Conservation (phyloP, 2,888 invertebrate species). For the Diarsia mendica region DNA sequence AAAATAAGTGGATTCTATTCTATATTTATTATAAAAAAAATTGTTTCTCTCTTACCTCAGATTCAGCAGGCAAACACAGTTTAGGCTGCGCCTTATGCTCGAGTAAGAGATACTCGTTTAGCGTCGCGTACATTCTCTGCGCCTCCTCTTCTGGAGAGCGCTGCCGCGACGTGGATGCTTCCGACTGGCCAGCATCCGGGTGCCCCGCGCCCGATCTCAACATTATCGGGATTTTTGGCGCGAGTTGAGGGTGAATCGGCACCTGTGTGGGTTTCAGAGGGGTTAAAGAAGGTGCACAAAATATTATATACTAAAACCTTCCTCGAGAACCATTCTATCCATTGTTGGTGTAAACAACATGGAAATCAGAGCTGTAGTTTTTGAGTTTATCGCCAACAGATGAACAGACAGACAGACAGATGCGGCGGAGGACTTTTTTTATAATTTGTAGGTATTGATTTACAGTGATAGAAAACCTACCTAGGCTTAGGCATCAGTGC, state of each 20-base stretch:
- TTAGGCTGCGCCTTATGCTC: conserved; percentile 93
- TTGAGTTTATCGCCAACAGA: no score
- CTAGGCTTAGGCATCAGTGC: no score
- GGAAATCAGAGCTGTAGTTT: no score
- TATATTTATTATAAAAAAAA: no score
- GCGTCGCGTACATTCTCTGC: conserved; percentile 88
- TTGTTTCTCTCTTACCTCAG: conserved; percentile 87
- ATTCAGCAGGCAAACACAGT: conserved; percentile 91
- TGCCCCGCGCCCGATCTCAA: conserved; percentile 91
- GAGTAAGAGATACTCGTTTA: conserved; percentile 92
- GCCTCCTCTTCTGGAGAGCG: conserved; percentile 61
- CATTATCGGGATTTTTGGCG: conserved; percentile 83
- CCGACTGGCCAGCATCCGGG: conserved; percentile 90
- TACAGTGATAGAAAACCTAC: no score
- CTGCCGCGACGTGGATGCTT: conserved; percentile 68
- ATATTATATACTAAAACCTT: no score
- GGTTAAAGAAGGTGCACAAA: not conserved
- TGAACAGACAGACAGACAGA: no score
- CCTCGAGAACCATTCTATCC: no score
- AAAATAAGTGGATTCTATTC: no score
- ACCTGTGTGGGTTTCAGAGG: conserved; percentile 70
- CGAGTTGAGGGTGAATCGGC: conserved; percentile 89
- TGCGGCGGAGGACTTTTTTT: no score
- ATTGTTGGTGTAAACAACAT: no score
- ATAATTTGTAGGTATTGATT: no score